A percentile compares a stretch with the other conserved stretches of the same genome.
Evolutionary conservation across 2,797 vertebrate genomes (phyloP).

Genomic region (Gambelia wislizenii): DNA sequence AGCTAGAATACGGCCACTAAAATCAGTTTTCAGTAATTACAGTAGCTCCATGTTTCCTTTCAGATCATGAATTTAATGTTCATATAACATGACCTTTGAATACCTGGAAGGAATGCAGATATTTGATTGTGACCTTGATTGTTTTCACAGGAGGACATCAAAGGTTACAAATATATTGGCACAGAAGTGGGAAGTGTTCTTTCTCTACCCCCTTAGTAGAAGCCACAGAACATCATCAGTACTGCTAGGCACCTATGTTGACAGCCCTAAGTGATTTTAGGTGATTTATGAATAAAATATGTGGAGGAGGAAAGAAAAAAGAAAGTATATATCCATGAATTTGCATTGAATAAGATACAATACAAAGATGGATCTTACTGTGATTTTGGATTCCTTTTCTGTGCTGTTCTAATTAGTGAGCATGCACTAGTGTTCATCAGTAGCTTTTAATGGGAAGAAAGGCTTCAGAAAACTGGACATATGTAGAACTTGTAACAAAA

Average conservation of each 20-base stretch:
- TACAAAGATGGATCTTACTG: neutral
- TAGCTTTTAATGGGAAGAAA: neutral
- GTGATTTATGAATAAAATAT: neutral
- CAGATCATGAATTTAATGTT: neutral
- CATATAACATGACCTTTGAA: neutral
- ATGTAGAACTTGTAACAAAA: neutral
- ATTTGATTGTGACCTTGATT: neutral
- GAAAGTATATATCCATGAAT: neutral
- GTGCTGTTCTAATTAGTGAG: neutral
- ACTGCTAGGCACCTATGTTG: neutral
- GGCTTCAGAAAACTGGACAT: neutral
- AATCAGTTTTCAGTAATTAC: slow-evolving; percentile 51
- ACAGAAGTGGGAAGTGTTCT: neutral
- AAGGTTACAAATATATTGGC: neutral
- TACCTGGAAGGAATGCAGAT: neutral
- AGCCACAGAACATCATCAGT: neutral
- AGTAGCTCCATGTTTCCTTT: neutral
- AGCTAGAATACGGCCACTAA: neutral
- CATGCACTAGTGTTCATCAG: neutral
- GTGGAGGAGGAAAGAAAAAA: too few relatives aligned
- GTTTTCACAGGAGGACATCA: neutral
- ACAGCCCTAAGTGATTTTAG: neutral
- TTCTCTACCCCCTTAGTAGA: neutral
- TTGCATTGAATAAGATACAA: neutral
- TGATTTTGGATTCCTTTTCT: neutral